Evolutionary conservation across 2,113 vertebrate species (phyloP).

Genomic region (Eulemur rufifrons): DNA sequence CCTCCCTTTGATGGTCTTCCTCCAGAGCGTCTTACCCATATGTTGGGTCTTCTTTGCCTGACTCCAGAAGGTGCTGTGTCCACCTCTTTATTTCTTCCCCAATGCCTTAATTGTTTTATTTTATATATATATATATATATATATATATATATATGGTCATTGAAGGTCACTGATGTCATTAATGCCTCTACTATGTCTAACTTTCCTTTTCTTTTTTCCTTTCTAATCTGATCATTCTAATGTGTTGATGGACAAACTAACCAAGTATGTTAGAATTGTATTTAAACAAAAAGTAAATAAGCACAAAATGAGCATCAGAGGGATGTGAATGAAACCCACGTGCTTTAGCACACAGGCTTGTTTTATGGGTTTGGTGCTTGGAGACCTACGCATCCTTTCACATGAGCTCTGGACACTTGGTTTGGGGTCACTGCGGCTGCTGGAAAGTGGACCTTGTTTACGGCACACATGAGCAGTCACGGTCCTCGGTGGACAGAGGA

Average conservation of each 20-base stretch:
- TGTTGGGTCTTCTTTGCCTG: not conserved
- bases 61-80: no score
- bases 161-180: not conserved
- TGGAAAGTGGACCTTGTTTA: no score
- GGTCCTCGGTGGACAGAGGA: not conserved
- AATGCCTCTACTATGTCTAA: fast-evolving
- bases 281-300: not conserved
- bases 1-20: no score
- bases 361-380: not conserved
- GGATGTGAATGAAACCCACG: fast-evolving
- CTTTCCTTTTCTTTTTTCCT: not conserved
- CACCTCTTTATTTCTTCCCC: not conserved
- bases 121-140: not conserved
- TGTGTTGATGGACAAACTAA: not conserved
- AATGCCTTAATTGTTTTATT: not conserved
- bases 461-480: fast-evolving
- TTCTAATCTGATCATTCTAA: not conserved
- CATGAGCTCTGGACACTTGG: no score
- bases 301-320: fast-evolving
- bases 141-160: not conserved
- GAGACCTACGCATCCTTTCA: fast-evolving
- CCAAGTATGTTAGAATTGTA: no score
- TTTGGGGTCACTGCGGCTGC: not conserved
- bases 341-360: not conserved
- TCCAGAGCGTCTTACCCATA: no score